These are phyloP conservation scores for Arnoldichthys spilopterus DNA, from an alignment of 2,797 vertebrate genomes.

Conservation along the genomic window DNA sequence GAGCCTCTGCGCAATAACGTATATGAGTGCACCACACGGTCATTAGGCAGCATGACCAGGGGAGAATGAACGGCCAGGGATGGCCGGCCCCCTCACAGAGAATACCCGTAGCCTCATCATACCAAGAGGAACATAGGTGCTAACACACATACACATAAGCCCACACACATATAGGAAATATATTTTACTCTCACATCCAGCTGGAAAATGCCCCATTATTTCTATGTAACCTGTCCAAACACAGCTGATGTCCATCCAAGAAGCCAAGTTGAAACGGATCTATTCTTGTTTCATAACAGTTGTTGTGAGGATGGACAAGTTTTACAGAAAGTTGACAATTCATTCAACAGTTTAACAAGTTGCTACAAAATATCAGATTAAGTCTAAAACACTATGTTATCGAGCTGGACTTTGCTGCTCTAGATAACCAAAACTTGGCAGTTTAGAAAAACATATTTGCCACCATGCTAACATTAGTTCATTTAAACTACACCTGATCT, in stretches of 20 bases:
- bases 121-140: slow-evolving; percentile 25
- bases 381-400: too few relatives aligned
- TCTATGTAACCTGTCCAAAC: neutral
- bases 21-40: slow-evolving; percentile 91
- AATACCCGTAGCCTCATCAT: slow-evolving; percentile 69
- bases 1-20: slow-evolving; percentile 91
- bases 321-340: neutral
- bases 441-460: too few relatives aligned
- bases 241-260: slow-evolving; percentile 7
- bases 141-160: slow-evolving; percentile 50
- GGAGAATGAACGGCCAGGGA: slow-evolving; percentile 87
- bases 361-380: too few relatives aligned
- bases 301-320: neutral
- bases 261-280: slow-evolving; percentile 6
- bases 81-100: slow-evolving; percentile 69
- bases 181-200: slow-evolving; percentile 28
- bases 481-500: too few relatives aligned
- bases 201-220: slow-evolving; percentile 4
- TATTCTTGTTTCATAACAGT: neutral
- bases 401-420: too few relatives aligned
- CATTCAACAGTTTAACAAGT: too few relatives aligned
- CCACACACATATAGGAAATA: slow-evolving; percentile 2
- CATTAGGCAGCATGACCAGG: slow-evolving; percentile 90
- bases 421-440: too few relatives aligned
- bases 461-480: too few relatives aligned